These are phyloP conservation scores for Eupithecia subumbrata DNA, from an alignment of 2,888 invertebrate species.

Conservation along the genomic window DNA sequence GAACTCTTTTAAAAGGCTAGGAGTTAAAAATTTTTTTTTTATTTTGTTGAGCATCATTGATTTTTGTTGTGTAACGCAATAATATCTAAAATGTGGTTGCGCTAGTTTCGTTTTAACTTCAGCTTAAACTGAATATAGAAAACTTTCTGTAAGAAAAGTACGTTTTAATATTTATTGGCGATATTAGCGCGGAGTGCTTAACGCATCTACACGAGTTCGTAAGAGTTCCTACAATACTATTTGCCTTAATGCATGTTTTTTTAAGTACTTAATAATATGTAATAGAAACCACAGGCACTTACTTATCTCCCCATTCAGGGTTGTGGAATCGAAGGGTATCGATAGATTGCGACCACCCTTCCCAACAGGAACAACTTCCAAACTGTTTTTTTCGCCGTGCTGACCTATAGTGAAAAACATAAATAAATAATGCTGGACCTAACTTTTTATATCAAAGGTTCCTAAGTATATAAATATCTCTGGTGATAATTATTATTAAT, in stretches of 20 bases:
- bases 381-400: constrained; percentile 64
- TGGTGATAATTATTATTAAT: not conserved
- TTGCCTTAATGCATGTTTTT: not conserved
- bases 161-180: not conserved
- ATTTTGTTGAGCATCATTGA: no score
- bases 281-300: constrained; percentile 51
- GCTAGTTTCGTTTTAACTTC: not conserved
- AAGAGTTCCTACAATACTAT: not conserved
- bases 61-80: not conserved
- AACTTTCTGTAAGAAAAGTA: not conserved
- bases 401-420: constrained; percentile 61
- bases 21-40: no score
- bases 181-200: not conserved
- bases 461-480: not conserved
- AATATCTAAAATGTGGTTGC: not conserved
- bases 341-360: constrained; percentile 78
- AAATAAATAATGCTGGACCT: not conserved
- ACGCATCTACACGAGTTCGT: not conserved
- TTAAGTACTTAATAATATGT: not conserved
- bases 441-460: constrained; percentile 33
- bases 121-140: not conserved
- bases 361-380: constrained; percentile 62
- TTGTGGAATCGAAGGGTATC: constrained; percentile 75
- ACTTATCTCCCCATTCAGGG: constrained; percentile 77
- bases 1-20: no score